These are phyloP conservation scores for Brenthis daphne DNA, from an alignment of 2,888 invertebrate genomes.

Conservation along the genomic window DNA sequence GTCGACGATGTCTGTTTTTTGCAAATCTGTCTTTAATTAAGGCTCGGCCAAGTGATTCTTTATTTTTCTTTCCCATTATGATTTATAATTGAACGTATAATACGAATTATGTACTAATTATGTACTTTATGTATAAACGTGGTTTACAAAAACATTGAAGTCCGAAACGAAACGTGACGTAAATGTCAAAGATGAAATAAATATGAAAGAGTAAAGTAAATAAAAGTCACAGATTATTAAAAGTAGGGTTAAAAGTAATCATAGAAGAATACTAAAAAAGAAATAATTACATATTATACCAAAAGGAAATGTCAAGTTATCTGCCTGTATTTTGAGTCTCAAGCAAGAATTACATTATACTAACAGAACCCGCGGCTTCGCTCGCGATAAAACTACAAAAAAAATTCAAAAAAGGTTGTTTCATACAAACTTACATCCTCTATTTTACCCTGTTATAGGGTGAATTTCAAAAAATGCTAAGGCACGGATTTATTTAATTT, in stretches of 20 bases:
- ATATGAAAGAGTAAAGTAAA: slow-evolving; percentile 6
- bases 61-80: slow-evolving; percentile 89
- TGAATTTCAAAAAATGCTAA: too few relatives aligned
- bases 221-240: not conserved
- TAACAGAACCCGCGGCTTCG: too few relatives aligned
- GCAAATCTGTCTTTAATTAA: slow-evolving; percentile 90
- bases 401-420: too few relatives aligned
- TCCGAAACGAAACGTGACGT: slow-evolving; percentile 6
- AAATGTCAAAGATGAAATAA: slow-evolving; percentile 6
- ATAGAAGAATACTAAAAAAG: too few relatives aligned
- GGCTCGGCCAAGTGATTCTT: slow-evolving; percentile 85
- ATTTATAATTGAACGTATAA: slow-evolving; percentile 11
- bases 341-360: too few relatives aligned
- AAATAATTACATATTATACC: too few relatives aligned
- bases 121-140: slow-evolving; percentile 16
- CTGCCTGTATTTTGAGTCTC: too few relatives aligned
- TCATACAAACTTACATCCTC: too few relatives aligned
- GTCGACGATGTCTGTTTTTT: slow-evolving; percentile 82
- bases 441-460: too few relatives aligned
- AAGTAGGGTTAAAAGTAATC: not conserved
- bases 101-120: not conserved
- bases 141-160: slow-evolving; percentile 15
- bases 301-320: too few relatives aligned
- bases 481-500: too few relatives aligned
- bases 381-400: too few relatives aligned